These are phyloP conservation scores for Chesias legatella DNA, from an alignment of 2,888 invertebrate genomes.

Conservation along the genomic window DNA sequence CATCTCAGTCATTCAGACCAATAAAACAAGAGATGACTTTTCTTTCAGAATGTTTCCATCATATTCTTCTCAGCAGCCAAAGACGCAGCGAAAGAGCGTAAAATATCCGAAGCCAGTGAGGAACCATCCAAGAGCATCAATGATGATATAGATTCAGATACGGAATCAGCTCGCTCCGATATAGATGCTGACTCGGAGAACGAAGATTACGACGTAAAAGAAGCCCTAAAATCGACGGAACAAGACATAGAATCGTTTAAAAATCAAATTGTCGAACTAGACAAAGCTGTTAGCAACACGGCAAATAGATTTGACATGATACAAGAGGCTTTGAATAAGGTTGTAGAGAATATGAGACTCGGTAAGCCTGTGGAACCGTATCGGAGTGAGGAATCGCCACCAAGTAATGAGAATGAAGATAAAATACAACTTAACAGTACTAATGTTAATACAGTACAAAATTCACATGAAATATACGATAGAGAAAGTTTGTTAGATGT, in stretches of 20 bases:
- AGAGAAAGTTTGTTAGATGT: slow-evolving; percentile 86
- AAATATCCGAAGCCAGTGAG: slow-evolving; percentile 60
- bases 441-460: slow-evolving; percentile 43
- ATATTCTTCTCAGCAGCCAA: slow-evolving; percentile 95
- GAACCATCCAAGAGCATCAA: slow-evolving; percentile 25
- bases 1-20: no score
- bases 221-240: slow-evolving; percentile 49
- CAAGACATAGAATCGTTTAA: slow-evolving; percentile 72
- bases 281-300: slow-evolving; percentile 75
- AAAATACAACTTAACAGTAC: slow-evolving; percentile 13
- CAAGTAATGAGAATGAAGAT: slow-evolving; percentile 14
- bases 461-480: slow-evolving; percentile 82
- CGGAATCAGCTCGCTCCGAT: slow-evolving; percentile 55
- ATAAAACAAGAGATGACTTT: no score
- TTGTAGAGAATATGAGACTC: slow-evolving; percentile 57
- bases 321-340: slow-evolving; percentile 70
- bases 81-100: slow-evolving; percentile 71
- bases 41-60: slow-evolving; percentile 81
- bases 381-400: slow-evolving; percentile 20
- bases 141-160: slow-evolving; percentile 44
- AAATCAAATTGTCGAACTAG: slow-evolving; percentile 72
- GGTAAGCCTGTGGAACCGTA: slow-evolving; percentile 56
- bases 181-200: slow-evolving; percentile 44
- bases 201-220: slow-evolving; percentile 42
- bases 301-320: slow-evolving; percentile 79